These are phyloP conservation scores for Paramormyrops hopkinsi DNA, from an alignment of 2,797 vertebrate genomes.

Conservation along the genomic window DNA sequence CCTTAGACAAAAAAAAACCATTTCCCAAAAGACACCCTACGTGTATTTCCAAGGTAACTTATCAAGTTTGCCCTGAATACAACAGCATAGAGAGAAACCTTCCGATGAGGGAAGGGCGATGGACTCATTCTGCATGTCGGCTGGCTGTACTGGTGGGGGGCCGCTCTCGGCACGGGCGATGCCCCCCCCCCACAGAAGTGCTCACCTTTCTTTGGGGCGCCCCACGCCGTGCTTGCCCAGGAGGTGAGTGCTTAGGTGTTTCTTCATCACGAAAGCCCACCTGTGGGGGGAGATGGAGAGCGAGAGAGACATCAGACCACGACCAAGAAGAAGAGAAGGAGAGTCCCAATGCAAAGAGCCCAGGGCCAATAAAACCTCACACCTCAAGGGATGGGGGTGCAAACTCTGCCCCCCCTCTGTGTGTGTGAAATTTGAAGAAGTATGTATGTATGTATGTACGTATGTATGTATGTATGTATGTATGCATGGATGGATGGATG, in stretches of 20 bases:
- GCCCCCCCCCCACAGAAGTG: neutral
- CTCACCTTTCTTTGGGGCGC: constrained; percentile 93
- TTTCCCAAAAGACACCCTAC: neutral
- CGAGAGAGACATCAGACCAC: constrained; percentile 28
- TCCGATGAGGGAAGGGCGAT: neutral
- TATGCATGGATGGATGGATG: neutral
- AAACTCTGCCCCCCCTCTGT: neutral
- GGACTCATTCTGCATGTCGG: neutral
- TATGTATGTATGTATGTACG: neutral
- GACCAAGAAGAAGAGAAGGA: neutral
- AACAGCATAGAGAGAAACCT: neutral
- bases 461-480: neutral
- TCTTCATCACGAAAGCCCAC: constrained; percentile 99
- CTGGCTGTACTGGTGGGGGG: neutral
- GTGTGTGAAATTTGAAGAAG: neutral
- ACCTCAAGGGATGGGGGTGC: neutral
- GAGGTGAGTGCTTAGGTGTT: constrained; percentile 92
- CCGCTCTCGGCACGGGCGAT: neutral
- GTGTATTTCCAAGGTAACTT: neutral
- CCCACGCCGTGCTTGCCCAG: constrained; percentile 93
- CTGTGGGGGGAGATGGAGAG: constrained; percentile 53
- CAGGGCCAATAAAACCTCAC: neutral
- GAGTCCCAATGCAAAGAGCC: constrained; percentile 3
- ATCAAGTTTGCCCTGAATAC: neutral
- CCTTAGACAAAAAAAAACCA: neutral